Conservation (phyloP, 2,797 vertebrate species). For the Leptatherina wallacei region DNA sequence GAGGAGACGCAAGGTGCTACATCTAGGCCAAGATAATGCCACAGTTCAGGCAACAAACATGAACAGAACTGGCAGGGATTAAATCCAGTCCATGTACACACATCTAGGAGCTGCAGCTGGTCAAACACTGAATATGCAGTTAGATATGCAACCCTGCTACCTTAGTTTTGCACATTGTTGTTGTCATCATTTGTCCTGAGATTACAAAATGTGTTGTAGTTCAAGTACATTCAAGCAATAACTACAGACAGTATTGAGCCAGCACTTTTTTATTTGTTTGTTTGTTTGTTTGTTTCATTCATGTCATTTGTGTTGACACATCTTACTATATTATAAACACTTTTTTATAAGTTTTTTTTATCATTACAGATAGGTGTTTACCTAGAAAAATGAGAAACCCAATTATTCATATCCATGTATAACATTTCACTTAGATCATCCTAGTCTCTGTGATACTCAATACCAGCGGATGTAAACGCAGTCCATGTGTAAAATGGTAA, state of each 20-base stretch:
- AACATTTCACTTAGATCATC: not conserved
- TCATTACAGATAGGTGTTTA: not conserved
- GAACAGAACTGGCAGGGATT: constrained; percentile 22
- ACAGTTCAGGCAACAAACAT: constrained; percentile 32
- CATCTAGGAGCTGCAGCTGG: not conserved
- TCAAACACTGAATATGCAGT: not conserved
- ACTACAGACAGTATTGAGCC: not conserved
- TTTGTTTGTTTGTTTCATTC: not conserved
- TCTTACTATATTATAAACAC: not conserved
- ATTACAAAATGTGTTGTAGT: not conserved
- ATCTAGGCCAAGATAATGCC: constrained; percentile 30
- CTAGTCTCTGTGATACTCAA: not conserved
- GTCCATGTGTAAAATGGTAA: not conserved
- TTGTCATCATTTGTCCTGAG: constrained; percentile 4
- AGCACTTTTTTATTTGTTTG: not conserved
- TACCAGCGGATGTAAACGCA: not conserved
- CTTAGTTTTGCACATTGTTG: constrained; percentile 6
- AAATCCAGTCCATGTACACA: constrained; percentile 8
- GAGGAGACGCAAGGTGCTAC: constrained; percentile 1
- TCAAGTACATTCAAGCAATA: not conserved
- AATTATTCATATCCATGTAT: not conserved
- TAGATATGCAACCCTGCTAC: not conserved
- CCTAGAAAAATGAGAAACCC: not conserved
- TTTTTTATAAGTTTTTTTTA: not conserved
- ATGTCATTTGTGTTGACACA: not conserved